Evolutionary conservation across 1,140 invertebrate species (phyloP), one percentile per base, ranked within the genome.

Genomic region (Drosophila parvula): DNA sequence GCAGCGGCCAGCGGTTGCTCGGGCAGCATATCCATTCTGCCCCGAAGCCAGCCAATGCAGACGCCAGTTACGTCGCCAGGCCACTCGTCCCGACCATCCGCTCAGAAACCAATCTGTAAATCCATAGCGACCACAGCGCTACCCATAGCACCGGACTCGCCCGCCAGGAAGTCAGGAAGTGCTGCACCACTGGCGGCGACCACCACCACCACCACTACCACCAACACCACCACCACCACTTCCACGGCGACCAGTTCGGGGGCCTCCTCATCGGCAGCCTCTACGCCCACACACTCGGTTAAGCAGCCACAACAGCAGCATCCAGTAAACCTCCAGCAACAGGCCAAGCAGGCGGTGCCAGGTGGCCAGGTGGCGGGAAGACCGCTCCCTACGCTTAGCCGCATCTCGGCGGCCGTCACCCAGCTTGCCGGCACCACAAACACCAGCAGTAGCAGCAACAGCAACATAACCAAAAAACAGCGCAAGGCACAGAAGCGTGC

Each of bases 221-320:
- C 64, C 34, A 74, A 79, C 41, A 74, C 50, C 6, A 56, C 75
- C 5, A 55, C 75, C 11, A 34, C 44, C 9, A 32, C 62, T 28
- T 76, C 81, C 40, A 76, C 50, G 3, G 56, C 75, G 7, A 79
- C 68, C 6, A 79, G 68, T 40, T 79, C 77, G 36, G 68, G 55
- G 10, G 61, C 76, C n/a, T 89, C 84, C 7, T 89, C 84, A 27
- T 89, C 84, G 48, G 64, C 85, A 2, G 78, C 78, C 4, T 89
- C 84, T 10, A 89, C 84, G 44, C 84, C 84, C 18, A 89, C 85
- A 7, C 84, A 84, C 53, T 67, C 77, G 47, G 38, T 28, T 0
- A 69, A 50, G 27, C 44, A 73, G 2, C 56, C 32, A 10, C 53
- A 64, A 14, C 61, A 64, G 45, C 38, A 50, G 10, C 70, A 68